Percentiles rank a stretch among this genome's conserved stretches.
Evolutionary conservation across 2,113 vertebrate genomes (phyloP).

Genomic region (Phrynosoma platyrhinos): DNA sequence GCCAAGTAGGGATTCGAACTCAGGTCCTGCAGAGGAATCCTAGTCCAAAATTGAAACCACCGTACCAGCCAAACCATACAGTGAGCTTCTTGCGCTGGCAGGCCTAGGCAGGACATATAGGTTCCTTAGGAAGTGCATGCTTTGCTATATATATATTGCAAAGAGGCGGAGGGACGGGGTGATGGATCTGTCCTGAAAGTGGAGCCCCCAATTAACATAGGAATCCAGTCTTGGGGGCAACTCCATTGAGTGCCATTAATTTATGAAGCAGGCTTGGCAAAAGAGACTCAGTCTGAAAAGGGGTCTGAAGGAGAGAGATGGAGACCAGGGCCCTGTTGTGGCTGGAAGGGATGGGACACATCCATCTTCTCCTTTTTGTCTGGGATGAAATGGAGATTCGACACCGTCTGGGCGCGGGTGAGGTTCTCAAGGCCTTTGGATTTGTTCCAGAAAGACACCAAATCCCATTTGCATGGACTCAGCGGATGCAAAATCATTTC

Average conservation of each 20-base stretch:
- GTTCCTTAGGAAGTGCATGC: too few relatives aligned
- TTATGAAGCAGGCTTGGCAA: not conserved
- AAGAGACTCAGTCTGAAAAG: constrained; percentile 50
- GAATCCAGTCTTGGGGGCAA: not conserved
- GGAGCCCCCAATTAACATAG: too few relatives aligned
- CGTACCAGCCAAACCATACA: too few relatives aligned
- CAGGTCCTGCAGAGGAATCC: too few relatives aligned
- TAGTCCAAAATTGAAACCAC: too few relatives aligned
- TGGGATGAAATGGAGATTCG: not conserved
- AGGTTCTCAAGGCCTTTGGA: not conserved
- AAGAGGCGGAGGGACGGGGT: too few relatives aligned
- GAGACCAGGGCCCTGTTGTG: too few relatives aligned
- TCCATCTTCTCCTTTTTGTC: constrained; percentile 48
- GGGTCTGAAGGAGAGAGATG: not conserved
- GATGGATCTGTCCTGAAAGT: too few relatives aligned
- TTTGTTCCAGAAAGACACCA: constrained; percentile 4
- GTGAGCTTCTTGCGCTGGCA: too few relatives aligned
- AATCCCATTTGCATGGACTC: not conserved
- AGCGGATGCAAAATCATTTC: not conserved
- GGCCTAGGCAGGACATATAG: too few relatives aligned
- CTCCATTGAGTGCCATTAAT: constrained; percentile 52
- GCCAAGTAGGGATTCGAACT: too few relatives aligned
- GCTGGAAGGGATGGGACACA: constrained; percentile 10
- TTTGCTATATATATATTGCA: too few relatives aligned
- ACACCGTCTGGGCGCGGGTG: not conserved